A percentile compares a stretch with the other conserved stretches of the same genome.
These are phyloP conservation scores for Drosophila neonasuta DNA, from an alignment of 2,888 invertebrate species.

Conservation along the genomic window DNA sequence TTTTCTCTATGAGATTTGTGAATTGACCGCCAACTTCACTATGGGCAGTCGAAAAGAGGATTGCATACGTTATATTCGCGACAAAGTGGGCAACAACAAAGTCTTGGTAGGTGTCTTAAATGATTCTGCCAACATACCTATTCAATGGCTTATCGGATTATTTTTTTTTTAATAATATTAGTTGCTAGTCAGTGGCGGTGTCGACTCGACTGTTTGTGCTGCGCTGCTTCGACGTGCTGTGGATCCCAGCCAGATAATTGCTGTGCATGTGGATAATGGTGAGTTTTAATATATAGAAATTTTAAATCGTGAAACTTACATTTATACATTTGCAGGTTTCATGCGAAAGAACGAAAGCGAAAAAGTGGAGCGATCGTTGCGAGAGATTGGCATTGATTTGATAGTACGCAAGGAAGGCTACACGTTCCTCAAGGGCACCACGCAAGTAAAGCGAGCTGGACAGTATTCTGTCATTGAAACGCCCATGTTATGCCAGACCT, in stretches of 20 bases:
- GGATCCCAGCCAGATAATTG: constrained; percentile 94
- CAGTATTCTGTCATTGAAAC: constrained; percentile 85
- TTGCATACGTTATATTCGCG: constrained; percentile 95
- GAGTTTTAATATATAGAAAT: constrained; percentile 28
- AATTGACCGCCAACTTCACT: constrained; percentile 93
- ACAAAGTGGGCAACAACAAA: constrained; percentile 94
- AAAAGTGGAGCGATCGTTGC: constrained; percentile 92
- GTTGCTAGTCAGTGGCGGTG: constrained; percentile 98
- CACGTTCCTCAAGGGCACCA: constrained; percentile 91
- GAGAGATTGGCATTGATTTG: constrained; percentile 91
- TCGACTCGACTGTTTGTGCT: constrained; percentile 99
- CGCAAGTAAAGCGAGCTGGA: constrained; percentile 87
- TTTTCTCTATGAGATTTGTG: constrained; percentile 96
- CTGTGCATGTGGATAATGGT: constrained; percentile 99
- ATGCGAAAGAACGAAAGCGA: constrained; percentile 98
- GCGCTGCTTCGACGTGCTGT: constrained; percentile 96
- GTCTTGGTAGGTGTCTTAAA: constrained; percentile 89
- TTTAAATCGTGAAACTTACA: background rate
- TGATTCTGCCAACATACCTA: background rate
- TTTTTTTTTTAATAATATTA: constrained; percentile 77
- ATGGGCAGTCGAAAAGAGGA: constrained; percentile 92
- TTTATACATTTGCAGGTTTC: constrained; percentile 84
- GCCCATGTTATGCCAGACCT: constrained; percentile 91
- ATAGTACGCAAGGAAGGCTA: constrained; percentile 89
- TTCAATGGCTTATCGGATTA: background rate